Base-by-base conservation (phyloP, 2,797 vertebrate genomes). In the Gadopsis marmoratus region DNA sequence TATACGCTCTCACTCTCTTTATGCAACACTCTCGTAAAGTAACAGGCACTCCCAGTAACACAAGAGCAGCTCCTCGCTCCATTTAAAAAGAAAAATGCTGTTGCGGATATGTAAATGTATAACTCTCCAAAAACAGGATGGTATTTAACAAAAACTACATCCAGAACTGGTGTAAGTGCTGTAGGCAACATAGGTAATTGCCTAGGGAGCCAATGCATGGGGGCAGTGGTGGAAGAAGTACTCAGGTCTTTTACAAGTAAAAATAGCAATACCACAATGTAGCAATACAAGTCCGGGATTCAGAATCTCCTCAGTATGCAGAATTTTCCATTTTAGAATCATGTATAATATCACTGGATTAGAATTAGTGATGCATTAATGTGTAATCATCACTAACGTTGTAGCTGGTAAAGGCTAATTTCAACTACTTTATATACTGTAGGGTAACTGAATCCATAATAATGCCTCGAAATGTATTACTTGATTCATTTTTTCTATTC, bases 11-110 rank as follows among this genome's bases (percentile, higher is more conserved):
- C 8, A 41, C 41, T 48, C 66, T 62, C 35, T 45, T 4, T 59
- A 71, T 35, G 60, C 59, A 73, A 64, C 58, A 35, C 69, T 62
- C 50, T 9, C 1, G 6, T 50, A 16, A 54, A 76, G 21, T 60
- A 29, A 47, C 43, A 50, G 51, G 23, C 50, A 26, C 61, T 19
- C 50, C 3, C 33, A 58, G 11, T 31, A 56, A 61, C 26, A 71
- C 41, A 35, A 48, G 21, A 66, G 39, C 71, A 67, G 29, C n/a
- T 33, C 2, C 48, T 69, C 33, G 26, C 35, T 50, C n/a, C 29
- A 41, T 53, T 51, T 62, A 62, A 69, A 69, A 54, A n/a, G 23
- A 47, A 41, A 63, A n/a, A n/a, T 47, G n/a, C 19, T 51, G 23
- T 14, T 26, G 31, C 31, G 11, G 14, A 51, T 50, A 41, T 63